Percentiles rank a stretch among this genome's conserved stretches.
These are phyloP conservation scores for Pseudoatta argentina DNA, from an alignment of 1,140 invertebrate genomes.

Conservation along the genomic window DNA sequence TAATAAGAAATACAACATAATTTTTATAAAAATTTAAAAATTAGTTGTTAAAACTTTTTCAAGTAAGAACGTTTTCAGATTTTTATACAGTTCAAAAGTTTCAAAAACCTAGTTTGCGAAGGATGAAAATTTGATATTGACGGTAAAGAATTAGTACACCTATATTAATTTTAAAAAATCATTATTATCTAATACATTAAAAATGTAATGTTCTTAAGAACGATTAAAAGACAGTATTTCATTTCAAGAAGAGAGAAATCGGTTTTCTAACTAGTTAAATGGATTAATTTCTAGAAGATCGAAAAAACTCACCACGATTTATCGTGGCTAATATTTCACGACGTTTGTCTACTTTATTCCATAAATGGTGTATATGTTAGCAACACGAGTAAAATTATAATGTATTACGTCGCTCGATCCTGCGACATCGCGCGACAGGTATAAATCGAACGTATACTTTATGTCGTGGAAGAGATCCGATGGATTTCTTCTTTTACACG, in stretches of 20 bases:
- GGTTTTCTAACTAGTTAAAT: neutral
- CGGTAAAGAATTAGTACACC: too few relatives aligned
- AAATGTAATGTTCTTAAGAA: too few relatives aligned
- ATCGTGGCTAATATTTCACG: conserved; percentile 36
- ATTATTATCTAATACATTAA: too few relatives aligned
- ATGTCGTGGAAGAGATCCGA: conserved; percentile 42
- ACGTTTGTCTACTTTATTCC: conserved; percentile 3
- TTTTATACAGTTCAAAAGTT: too few relatives aligned
- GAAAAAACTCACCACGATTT: conserved; percentile 9
- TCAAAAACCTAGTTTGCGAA: too few relatives aligned
- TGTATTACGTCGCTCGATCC: conserved; percentile 13
- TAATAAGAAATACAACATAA: too few relatives aligned
- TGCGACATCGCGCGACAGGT: neutral
- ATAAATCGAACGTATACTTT: conserved; percentile 47
- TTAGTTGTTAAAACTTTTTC: too few relatives aligned
- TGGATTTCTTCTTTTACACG: conserved; percentile 10
- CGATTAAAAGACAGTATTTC: neutral
- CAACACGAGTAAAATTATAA: conserved; percentile 33
- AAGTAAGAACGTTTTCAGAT: too few relatives aligned
- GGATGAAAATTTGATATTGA: too few relatives aligned
- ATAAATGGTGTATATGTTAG: neutral
- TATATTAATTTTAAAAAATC: too few relatives aligned
- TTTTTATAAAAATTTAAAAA: too few relatives aligned
- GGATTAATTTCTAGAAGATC: conserved; percentile 15
- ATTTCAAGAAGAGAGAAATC: neutral